Percentiles rank a stretch among this genome's conserved stretches.
These are phyloP conservation scores for Callionymus lyra DNA, from an alignment of 2,113 vertebrate species.

Conservation along the genomic window DNA sequence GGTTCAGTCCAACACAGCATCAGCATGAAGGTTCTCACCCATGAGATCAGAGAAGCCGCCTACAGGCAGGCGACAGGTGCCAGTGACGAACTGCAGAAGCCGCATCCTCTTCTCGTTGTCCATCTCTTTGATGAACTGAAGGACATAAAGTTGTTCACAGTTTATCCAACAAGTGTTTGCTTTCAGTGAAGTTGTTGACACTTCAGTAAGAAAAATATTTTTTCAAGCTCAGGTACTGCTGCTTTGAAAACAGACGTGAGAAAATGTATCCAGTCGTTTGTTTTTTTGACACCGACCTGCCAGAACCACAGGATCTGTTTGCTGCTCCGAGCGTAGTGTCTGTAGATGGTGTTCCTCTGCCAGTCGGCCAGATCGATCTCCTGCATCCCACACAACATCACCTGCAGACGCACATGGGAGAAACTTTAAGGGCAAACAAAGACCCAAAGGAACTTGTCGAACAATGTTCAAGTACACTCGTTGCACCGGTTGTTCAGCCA, in stretches of 20 bases:
- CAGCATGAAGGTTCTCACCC: conserved; percentile 69
- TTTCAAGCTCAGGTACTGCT: neutral
- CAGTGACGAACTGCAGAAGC: conserved; percentile 93
- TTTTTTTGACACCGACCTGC: conserved; percentile 72
- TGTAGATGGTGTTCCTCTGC: conserved; percentile 92
- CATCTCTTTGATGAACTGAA: conserved; percentile 93
- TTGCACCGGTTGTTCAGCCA: neutral
- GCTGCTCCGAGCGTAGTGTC: conserved; percentile 90
- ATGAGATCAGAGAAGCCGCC: conserved; percentile 95
- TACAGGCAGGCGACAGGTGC: conserved; percentile 93
- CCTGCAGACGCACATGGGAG: too few relatives aligned
- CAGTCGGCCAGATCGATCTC: conserved; percentile 94
- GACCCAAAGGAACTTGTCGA: neutral
- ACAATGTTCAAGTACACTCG: neutral
- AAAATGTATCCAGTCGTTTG: neutral
- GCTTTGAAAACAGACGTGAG: neutral
- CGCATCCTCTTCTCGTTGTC: conserved; percentile 99
- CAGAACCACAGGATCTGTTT: conserved; percentile 98
- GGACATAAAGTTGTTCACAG: neutral
- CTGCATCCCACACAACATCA: conserved; percentile 98
- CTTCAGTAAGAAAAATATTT: neutral
- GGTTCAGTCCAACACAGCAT: neutral
- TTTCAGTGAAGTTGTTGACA: neutral
- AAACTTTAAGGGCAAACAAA: conserved; percentile 3
- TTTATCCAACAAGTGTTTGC: neutral